Percentiles rank a stretch among this genome's conserved stretches.
These are phyloP conservation scores for Felis chaus DNA, from an alignment of 2,113 vertebrate species.

Conservation along the genomic window DNA sequence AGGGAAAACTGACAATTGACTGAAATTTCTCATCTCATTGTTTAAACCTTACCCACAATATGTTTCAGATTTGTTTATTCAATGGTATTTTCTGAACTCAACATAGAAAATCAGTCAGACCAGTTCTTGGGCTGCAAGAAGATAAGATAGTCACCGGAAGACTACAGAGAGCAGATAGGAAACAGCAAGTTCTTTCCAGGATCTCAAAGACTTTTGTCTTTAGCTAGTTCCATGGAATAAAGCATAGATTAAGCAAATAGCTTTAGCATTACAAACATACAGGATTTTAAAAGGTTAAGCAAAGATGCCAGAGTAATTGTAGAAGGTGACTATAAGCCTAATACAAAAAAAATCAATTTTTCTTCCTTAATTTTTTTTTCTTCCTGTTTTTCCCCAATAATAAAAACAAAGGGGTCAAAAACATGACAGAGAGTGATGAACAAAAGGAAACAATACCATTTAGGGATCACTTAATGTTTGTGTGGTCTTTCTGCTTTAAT, in stretches of 20 bases:
- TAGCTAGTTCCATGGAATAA: not conserved
- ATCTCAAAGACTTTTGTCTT: not conserved
- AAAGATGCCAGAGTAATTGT: not conserved
- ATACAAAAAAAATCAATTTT: not conserved
- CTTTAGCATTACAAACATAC: not conserved
- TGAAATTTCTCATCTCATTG: not conserved
- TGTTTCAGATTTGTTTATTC: constrained; percentile 52
- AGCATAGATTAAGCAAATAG: not conserved
- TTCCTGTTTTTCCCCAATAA: not conserved
- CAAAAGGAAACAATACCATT: constrained; percentile 17
- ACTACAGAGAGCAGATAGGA: not conserved
- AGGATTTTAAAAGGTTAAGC: constrained; percentile 6
- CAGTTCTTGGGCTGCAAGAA: not conserved
- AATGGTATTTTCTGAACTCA: constrained; percentile 15
- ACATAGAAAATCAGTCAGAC: constrained; percentile 9
- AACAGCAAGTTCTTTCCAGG: not conserved
- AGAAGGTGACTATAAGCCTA: not conserved
- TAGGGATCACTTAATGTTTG: constrained; percentile 40
- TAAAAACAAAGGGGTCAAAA: constrained; percentile 46
- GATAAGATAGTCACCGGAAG: not conserved
- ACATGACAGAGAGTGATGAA: constrained; percentile 16
- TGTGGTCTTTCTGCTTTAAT: constrained; percentile 61
- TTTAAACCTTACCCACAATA: constrained; percentile 37
- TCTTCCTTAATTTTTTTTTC: not conserved
- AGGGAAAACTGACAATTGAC: not conserved